A percentile compares a stretch with the other conserved stretches of the same genome.
Conservation (phyloP, 2,888 invertebrate genomes). For the Aphidius colemani region DNA sequence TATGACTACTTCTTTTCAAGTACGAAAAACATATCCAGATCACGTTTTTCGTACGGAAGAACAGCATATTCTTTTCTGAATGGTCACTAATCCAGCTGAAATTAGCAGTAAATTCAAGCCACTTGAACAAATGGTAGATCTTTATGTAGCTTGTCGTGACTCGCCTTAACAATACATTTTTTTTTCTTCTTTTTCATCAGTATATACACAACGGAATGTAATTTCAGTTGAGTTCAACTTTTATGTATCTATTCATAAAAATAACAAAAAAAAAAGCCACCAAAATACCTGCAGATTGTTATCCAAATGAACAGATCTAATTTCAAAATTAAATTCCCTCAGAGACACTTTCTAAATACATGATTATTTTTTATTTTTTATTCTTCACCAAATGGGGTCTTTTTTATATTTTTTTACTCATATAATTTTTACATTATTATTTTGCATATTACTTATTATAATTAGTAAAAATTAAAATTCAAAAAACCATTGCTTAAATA, state of each 20-base stretch:
- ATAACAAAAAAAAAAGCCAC: neutral
- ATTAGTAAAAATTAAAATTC: too few species aligned
- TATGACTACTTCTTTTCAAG: neutral
- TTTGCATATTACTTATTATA: too few species aligned
- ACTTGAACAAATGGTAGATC: conserved; percentile 13
- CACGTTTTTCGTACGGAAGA: conserved; percentile 2
- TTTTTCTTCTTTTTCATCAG: neutral
- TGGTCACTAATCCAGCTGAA: conserved; percentile 19
- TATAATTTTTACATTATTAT: too few species aligned
- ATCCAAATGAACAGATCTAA: too few species aligned
- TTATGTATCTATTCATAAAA: conserved; percentile 6
- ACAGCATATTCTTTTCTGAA: conserved; percentile 12
- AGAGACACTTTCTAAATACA: too few species aligned
- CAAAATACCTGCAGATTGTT: too few species aligned
- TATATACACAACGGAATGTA: conserved; percentile 2
- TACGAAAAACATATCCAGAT: neutral
- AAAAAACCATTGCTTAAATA: neutral
- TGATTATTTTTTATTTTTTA: too few species aligned
- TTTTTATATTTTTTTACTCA: neutral
- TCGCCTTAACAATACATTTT: conserved; percentile 17
- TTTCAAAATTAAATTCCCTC: too few species aligned
- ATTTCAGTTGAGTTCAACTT: conserved; percentile 7
- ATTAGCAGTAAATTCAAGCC: conserved; percentile 18
- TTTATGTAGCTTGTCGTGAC: conserved; percentile 13
- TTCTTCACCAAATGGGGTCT: neutral